Conservation (phyloP, 1,140 invertebrate species). For the Drosophila bocqueti region DNA sequence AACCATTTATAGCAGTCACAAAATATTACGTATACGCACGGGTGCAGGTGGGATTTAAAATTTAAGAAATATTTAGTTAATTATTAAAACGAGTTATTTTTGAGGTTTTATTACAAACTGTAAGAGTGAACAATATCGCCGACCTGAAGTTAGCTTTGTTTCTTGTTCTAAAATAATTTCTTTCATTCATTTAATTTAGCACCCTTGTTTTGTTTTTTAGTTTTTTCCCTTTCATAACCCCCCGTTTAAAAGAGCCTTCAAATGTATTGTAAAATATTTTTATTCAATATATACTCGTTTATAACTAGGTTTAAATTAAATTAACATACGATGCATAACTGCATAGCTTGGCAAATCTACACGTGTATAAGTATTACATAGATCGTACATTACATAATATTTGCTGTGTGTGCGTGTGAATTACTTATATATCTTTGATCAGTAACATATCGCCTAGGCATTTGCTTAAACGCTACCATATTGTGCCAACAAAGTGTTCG, state of each 20-base stretch:
- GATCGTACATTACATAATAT: conserved; percentile 42
- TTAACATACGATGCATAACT: conserved; percentile 50
- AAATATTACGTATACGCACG: too few species aligned
- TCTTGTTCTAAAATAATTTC: too few species aligned
- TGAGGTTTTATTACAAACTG: too few species aligned
- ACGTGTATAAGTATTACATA: conserved; percentile 46
- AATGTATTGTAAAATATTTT: conserved; percentile 64
- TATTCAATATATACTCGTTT: conserved; percentile 66
- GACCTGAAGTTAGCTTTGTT: too few species aligned
- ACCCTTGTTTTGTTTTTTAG: too few species aligned
- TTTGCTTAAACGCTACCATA: conserved; percentile 22
- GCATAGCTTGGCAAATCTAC: conserved; percentile 47
- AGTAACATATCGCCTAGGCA: conserved; percentile 48
- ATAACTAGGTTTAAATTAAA: conserved; percentile 59
- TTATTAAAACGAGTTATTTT: too few species aligned
- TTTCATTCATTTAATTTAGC: too few species aligned
- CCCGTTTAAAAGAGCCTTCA: background rate
- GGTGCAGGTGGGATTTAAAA: too few species aligned
- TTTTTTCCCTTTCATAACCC: too few species aligned
- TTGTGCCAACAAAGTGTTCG: conserved; percentile 74
- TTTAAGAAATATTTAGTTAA: too few species aligned
- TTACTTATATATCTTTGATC: conserved; percentile 73
- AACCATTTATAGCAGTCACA: too few species aligned
- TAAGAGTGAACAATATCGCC: too few species aligned
- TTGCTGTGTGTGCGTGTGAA: conserved; percentile 12